Conservation (phyloP, 1,140 invertebrate species). For the Bactericera cockerelli region DNA sequence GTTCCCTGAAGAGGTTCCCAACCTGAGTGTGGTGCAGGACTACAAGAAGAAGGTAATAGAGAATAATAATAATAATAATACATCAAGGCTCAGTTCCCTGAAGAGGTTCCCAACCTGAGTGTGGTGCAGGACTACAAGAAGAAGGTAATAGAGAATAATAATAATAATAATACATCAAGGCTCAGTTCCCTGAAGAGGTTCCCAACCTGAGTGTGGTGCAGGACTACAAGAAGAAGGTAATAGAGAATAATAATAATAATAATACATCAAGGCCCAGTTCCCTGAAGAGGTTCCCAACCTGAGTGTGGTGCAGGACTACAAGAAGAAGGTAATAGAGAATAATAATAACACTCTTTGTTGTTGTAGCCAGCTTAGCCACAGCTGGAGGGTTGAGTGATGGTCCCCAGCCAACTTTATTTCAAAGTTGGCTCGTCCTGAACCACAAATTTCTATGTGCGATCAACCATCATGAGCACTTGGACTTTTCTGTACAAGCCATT, state of each 20-base stretch:
- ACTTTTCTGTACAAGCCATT: no score
- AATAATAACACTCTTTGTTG: no score
- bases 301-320: slow-evolving; percentile 55
- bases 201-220: slow-evolving; percentile 67
- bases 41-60: slow-evolving; percentile 37
- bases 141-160: no score
- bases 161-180: no score
- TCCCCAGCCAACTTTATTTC: no score
- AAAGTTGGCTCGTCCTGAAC: no score
- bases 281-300: slow-evolving; percentile 60
- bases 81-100: slow-evolving; percentile 47
- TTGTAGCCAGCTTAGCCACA: no score
- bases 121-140: slow-evolving; percentile 55
- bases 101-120: slow-evolving; percentile 60
- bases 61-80: slow-evolving; percentile 27
- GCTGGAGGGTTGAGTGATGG: no score
- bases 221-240: slow-evolving; percentile 44
- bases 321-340: slow-evolving; percentile 31
- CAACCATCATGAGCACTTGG: no score
- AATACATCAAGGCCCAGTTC: slow-evolving; percentile 51
- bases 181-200: slow-evolving; percentile 47
- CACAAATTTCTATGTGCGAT: no score
- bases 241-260: no score
- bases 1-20: slow-evolving; percentile 52
- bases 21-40: slow-evolving; percentile 62